These are phyloP conservation scores for Apodemus agrarius DNA, from an alignment of 2,797 vertebrate genomes.

Conservation along the genomic window DNA sequence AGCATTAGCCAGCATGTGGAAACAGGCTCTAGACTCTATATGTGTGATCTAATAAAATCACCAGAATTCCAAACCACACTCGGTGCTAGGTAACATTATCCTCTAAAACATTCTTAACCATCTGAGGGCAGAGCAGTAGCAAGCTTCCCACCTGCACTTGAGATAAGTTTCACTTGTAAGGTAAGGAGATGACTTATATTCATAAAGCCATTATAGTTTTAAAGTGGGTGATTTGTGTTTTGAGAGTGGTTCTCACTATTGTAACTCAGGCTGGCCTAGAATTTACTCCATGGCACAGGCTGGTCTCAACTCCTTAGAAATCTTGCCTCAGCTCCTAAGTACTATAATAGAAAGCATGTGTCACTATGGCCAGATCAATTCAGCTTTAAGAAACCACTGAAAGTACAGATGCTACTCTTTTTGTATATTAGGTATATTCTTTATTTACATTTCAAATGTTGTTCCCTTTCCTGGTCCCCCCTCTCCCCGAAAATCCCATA, in stretches of 20 bases:
- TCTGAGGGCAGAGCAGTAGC: neutral
- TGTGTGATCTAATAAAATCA: neutral
- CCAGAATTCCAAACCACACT: slow-evolving; percentile 28
- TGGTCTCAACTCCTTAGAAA: neutral
- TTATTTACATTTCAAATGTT: too few relatives aligned
- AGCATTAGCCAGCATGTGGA: neutral
- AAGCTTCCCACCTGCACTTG: neutral
- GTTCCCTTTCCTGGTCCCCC: too few relatives aligned
- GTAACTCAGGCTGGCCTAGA: neutral
- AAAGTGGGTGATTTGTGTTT: neutral
- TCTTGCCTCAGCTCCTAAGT: neutral
- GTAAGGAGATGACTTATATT: neutral
- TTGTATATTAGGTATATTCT: too few relatives aligned
- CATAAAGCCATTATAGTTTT: slow-evolving; percentile 45
- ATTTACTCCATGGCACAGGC: neutral
- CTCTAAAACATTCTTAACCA: neutral
- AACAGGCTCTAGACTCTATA: neutral
- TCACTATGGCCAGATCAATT: neutral
- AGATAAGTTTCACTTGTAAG: neutral
- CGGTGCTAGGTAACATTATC: neutral
- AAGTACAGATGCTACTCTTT: slow-evolving; percentile 54
- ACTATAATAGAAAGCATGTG: neutral
- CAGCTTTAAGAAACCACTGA: slow-evolving; percentile 2
- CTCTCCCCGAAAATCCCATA: too few relatives aligned
- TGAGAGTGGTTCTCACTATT: neutral